Evolutionary conservation across 2,797 vertebrate genomes (phyloP).

Genomic region (Lates japonicus): DNA sequence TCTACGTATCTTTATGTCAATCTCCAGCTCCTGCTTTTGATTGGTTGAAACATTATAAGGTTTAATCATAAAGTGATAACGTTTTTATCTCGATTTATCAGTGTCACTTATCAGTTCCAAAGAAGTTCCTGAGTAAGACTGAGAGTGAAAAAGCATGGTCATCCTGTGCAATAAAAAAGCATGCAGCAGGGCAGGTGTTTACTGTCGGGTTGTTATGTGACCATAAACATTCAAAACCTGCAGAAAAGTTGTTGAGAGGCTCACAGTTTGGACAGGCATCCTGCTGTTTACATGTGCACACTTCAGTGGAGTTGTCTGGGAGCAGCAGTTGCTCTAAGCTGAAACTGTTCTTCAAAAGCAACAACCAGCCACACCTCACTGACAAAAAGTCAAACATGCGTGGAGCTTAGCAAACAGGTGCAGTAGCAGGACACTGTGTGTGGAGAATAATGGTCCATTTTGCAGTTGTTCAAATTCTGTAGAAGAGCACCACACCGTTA

Average conservation of each 20-base stretch:
- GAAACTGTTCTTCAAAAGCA: conserved; percentile 60
- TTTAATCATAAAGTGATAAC: background rate
- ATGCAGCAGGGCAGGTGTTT: conserved; percentile 22
- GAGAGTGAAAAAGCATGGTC: conserved; percentile 8
- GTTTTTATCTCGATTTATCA: conserved; percentile 19
- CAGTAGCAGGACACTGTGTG: conserved; percentile 9
- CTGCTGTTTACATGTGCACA: conserved; percentile 48
- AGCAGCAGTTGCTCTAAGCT: conserved; percentile 23
- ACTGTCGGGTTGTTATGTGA: conserved; percentile 32
- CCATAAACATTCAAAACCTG: conserved; percentile 40
- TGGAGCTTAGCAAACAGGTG: conserved; percentile 52
- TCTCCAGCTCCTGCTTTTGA: background rate
- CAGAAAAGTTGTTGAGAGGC: conserved; percentile 34
- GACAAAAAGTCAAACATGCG: conserved; percentile 42
- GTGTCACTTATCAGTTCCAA: background rate
- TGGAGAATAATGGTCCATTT: background rate
- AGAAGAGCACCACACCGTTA: background rate
- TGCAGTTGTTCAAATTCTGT: background rate
- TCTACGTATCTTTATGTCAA: conserved; percentile 4
- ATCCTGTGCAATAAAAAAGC: background rate
- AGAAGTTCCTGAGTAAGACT: conserved; percentile 11
- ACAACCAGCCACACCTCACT: conserved; percentile 54
- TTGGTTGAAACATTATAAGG: conserved; percentile 15
- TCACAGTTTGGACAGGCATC: background rate
- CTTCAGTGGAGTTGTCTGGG: conserved; percentile 39